Base-by-base conservation (phyloP, 2,797 vertebrate species). In the Bufotes viridis region DNA sequence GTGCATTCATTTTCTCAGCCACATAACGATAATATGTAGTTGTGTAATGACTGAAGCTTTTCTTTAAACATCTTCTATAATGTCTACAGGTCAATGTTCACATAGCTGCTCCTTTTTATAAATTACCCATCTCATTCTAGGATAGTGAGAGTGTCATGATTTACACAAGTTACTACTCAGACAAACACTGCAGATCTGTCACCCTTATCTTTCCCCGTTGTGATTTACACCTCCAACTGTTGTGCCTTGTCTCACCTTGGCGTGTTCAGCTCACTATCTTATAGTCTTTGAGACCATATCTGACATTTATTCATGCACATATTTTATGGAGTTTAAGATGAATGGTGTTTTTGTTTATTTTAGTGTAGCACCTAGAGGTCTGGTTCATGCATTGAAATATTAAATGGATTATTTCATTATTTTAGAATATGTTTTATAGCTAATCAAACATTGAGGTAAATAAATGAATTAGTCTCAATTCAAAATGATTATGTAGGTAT, bases 111-210 rank as follows among this genome's bases (percentile, higher is more conserved):
- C 49, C 12, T 26, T 8, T 78, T 78, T 85, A 85, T 51, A n/a
- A 53, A 85, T 85, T 24, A 63, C 49, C 74, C 12, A 20, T 34
- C 24, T 29, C n/a, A 53, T 78, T 78, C 26, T 60, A 51, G 26
- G 70, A 61, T 75, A 74, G 70, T 49, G 20, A 49, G 18, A 49
- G 34, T 49, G 51, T 55, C 72, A 78, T 57, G 26, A 63, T 76
- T 75, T 65, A 76, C 15, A 26, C 42, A 61, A 20, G 61, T 67
- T 84, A 26, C 74, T 18, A n/a, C 26, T 74, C 34, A 85, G 61
- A 86, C 42, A 79, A 67, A 65, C 42, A 69, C 75, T 22, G 58
- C 84, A 55, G 29, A 86, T 86, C 75, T 86, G 84, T 69, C 75
- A 55, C 61, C 24, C 12, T 57, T 79, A 86, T 86, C 60, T 51